phyloP scores from a whole-genome alignment of 2,113 vertebrate species.

The Vimba vimba region DNA sequence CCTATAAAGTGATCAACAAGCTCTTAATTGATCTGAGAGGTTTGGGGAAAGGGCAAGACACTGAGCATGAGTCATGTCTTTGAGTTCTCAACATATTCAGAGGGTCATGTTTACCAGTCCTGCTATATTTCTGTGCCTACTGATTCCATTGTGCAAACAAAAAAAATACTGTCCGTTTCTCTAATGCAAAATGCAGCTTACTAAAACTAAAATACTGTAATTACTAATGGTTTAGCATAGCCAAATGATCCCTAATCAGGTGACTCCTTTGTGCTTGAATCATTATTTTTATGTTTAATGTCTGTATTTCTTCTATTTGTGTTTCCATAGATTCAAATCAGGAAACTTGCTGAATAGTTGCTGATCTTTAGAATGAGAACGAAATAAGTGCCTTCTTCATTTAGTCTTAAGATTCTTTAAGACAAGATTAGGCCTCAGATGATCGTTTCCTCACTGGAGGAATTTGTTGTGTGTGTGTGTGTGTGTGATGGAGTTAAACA shows the following conservation, averaged over 20 bases:
- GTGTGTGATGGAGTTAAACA: background rate
- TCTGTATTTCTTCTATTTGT: conserved; percentile 17
- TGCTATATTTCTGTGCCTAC: conserved; percentile 19
- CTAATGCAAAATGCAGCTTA: background rate
- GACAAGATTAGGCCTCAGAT: background rate
- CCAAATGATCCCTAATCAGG: conserved; percentile 29
- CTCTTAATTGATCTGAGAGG: background rate
- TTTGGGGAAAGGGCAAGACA: background rate
- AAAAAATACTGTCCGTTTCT: conserved; percentile 4
- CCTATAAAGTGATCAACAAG: background rate
- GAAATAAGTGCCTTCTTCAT: conserved; percentile 37
- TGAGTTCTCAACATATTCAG: background rate
- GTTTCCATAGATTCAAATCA: conserved; percentile 26
- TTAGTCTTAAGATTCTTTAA: background rate
- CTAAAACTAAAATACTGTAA: conserved; percentile 2
- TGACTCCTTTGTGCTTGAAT: conserved; percentile 17
- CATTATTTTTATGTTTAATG: background rate
- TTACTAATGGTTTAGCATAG: conserved; percentile 10
- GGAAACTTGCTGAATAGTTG: conserved; percentile 11
- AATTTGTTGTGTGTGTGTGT: background rate
- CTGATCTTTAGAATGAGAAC: conserved; percentile 15
- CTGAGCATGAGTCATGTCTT: background rate
- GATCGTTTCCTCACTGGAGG: background rate
- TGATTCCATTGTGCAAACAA: conserved; percentile 8
- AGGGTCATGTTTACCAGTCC: conserved; percentile 10